Evolutionary conservation across 1,140 invertebrate species (phyloP).

Genomic region (Drosophila ohnishii): DNA sequence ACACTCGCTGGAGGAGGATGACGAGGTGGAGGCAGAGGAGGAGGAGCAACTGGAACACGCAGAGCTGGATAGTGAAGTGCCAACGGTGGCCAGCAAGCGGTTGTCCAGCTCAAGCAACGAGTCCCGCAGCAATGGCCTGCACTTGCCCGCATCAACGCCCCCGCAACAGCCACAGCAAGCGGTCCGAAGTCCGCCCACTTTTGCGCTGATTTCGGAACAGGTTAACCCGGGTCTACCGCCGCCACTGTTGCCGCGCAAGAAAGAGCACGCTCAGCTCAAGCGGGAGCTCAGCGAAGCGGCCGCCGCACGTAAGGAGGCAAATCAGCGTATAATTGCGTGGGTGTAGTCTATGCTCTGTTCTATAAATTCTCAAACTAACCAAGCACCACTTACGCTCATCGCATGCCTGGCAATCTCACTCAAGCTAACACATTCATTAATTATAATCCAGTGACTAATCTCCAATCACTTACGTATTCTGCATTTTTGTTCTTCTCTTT

Average conservation of each 20-base stretch:
- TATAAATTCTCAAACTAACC: slow-evolving; percentile 36
- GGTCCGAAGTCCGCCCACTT: slow-evolving; percentile 62
- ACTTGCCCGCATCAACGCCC: slow-evolving; percentile 1
- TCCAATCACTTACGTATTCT: slow-evolving; percentile 57
- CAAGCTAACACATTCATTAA: neutral
- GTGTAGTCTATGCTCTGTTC: slow-evolving; percentile 82
- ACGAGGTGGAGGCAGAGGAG: slow-evolving; percentile 54
- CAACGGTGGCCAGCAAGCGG: slow-evolving; percentile 44
- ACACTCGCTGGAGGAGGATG: slow-evolving; percentile 68
- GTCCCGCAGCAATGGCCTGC: slow-evolving; percentile 58
- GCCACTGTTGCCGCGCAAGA: slow-evolving; percentile 63
- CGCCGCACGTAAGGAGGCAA: slow-evolving; percentile 84
- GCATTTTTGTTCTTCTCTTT: slow-evolving; percentile 70
- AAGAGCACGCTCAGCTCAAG: slow-evolving; percentile 79
- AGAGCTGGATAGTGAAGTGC: slow-evolving; percentile 40
- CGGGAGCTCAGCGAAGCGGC: slow-evolving; percentile 84
- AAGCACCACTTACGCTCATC: slow-evolving; percentile 48
- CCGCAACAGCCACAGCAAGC: slow-evolving; percentile 8
- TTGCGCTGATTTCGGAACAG: slow-evolving; percentile 59
- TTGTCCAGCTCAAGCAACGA: slow-evolving; percentile 73
- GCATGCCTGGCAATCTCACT: slow-evolving; percentile 44
- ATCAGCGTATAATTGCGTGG: slow-evolving; percentile 84
- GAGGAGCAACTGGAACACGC: slow-evolving; percentile 27
- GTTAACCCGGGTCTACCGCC: slow-evolving; percentile 42
- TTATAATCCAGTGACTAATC: slow-evolving; percentile 55